These are phyloP conservation scores for Oxyteleia sp. DNA, from an alignment of 2,888 invertebrate species.

Conservation along the genomic window DNA sequence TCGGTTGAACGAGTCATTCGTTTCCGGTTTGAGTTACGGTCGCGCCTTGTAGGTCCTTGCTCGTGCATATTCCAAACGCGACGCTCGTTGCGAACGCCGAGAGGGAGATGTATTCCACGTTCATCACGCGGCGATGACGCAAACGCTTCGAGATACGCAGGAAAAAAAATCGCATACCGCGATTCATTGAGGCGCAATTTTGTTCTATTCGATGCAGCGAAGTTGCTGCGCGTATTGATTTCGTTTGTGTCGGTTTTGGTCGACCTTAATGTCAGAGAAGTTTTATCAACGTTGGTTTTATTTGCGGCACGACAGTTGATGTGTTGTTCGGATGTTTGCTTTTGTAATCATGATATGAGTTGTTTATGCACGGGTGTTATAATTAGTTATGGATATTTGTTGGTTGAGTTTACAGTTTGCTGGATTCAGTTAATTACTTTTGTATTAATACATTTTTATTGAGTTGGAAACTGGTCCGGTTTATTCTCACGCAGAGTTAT, in stretches of 20 bases:
- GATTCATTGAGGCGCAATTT: constrained; percentile 9
- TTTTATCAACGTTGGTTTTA: no score
- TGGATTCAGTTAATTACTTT: no score
- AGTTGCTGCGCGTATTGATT: not conserved
- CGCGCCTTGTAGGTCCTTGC: constrained; percentile 5
- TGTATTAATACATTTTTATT: no score
- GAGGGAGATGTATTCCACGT: constrained; percentile 16
- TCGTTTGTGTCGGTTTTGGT: not conserved
- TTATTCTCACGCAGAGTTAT: no score
- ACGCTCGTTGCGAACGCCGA: constrained; percentile 1
- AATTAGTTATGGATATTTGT: no score
- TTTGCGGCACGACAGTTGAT: no score
- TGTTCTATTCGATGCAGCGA: not conserved
- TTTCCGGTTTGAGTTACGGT: constrained; percentile 11
- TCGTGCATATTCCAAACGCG: constrained; percentile 15
- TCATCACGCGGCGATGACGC: constrained; percentile 4
- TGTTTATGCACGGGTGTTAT: no score
- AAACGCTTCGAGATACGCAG: not conserved
- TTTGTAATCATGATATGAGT: no score
- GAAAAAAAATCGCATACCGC: not conserved
- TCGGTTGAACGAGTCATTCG: constrained; percentile 7
- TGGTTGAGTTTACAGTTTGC: no score
- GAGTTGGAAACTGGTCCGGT: no score
- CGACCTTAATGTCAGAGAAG: no score
- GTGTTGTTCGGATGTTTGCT: no score